Evolutionary conservation across 2,113 vertebrate species (phyloP).

Genomic region (Urocolius indicus): DNA sequence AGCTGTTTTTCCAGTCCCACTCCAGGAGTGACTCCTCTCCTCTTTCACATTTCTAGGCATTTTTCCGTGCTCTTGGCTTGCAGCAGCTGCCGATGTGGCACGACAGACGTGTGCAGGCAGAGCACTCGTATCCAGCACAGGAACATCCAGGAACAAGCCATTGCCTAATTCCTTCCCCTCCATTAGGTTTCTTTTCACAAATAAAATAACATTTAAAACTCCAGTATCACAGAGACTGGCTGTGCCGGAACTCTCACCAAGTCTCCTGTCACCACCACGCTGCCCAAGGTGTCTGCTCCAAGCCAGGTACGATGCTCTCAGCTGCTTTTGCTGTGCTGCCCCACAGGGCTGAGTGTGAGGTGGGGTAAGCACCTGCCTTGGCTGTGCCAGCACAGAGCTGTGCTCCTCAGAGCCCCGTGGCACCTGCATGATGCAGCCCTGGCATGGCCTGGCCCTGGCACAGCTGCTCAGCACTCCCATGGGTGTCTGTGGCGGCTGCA

Average conservation of each 20-base stretch:
- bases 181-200: neutral
- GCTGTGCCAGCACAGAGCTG: rapidly evolving
- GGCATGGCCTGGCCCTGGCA: neutral
- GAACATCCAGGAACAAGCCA: neutral
- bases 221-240: neutral
- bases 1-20: slow-evolving; percentile 42
- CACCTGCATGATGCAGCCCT: neutral
- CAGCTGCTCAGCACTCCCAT: rapidly evolving
- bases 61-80: neutral
- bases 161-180: neutral
- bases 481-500: rapidly evolving
- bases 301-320: rapidly evolving
- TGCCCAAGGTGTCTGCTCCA: neutral
- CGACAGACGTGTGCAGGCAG: neutral
- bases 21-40: neutral
- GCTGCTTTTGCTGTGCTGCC: neutral
- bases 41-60: neutral
- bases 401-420: neutral
- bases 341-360: neutral
- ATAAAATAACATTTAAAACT: neutral
- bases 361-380: rapidly evolving
- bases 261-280: rapidly evolving
- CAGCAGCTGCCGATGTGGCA: slow-evolving; percentile 58
- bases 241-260: neutral
- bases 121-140: neutral